Evolutionary conservation across 2,888 invertebrate genomes (phyloP), one percentile per base, ranked within the genome.

Genomic region (Bruchidius siliquastri): DNA sequence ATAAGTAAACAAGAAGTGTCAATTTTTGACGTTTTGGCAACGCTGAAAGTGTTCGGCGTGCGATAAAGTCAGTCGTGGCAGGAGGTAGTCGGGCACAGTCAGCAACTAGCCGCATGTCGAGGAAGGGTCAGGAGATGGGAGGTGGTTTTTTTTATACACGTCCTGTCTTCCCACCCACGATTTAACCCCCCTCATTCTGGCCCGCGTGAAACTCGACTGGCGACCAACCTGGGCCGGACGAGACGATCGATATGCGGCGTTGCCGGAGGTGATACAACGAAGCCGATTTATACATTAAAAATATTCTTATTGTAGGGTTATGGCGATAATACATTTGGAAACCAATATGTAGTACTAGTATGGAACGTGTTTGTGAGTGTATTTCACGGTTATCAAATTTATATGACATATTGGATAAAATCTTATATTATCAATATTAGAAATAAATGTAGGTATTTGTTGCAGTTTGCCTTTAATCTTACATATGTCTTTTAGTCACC

Each of bases 201-300:
- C 13, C 49, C 49, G 18, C 49, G 18, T 49, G 49, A 49, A 49
- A 8, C 18, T 18, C 49, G 18, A 49, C 49, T 49, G 49, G 13
- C 49, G 49, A 49, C 49, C 6, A 18, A 3, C 13, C 13, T 49
- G 8, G 49, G 8, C 8, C 8, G 49, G 18, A 49, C 49, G 13
- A 18, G 49, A 18, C 49, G 80, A 81, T 82, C 82, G 81, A 81
- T 82, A 81, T 21, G 77, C 81, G 74, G 71, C 77, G 81, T 80
- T 82, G 82, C 80, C 82, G 72, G 10, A 72, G 8, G 3, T 18
- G 13, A 49, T 1, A 13, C 49, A 49, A 49, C 8, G 26, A 8
- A 4, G 26, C 26, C 26, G 26, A 26, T 4, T 49, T 49, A 13
- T 4, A 13, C 8, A 3, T 30, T 6, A 30, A 30, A 3, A 30